Evolutionary conservation across 1,140 invertebrate species (phyloP), one percentile per base, ranked within the genome.

Genomic region (Aphelenchoides fujianensis): DNA sequence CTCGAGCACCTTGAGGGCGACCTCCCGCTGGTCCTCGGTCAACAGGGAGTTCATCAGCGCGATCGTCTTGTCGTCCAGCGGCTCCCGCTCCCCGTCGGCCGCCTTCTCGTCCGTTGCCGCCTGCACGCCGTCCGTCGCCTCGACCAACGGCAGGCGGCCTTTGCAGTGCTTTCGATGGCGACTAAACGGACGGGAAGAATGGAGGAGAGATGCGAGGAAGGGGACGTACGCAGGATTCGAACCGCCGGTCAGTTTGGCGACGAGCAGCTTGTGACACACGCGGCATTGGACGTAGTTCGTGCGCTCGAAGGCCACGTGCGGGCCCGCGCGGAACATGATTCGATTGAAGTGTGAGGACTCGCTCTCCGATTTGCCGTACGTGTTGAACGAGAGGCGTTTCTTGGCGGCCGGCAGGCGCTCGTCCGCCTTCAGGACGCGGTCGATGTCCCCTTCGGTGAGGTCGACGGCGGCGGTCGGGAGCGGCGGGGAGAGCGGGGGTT

Each of bases 161-260:
- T 59, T 59, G 23, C 55, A 59, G 34, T 59, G 55, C 23, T 59
- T 59, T 59, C 55, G 5, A 59, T 59, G 55, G 5, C 55, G 55
- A 7, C 55, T 59, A 32, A 32, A 59, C 12, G 34, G 7, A 12
- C 23, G 23, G 23, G 12, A 48, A 48, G 23, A 48, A 48, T 23
- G 12, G 12, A 48, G 23, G 12, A 12, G 23, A 48, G 23, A 12
- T 48, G 5, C 5, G 34, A 5, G 12, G 5, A 59, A 32, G 7
- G n/a, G n/a, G n/a, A 59, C 55, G 12, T 59, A 59, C 55, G 55
- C 55, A 27, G 55, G 55, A 59, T 59, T 59, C 5, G 55, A 59
- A 5, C 55, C 55, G 12, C 55, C 55, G 5, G 55, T 59, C 55
- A 59, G 34, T 59, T 59, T 59, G 19, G 55, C 55, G 5, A 59